Percentiles rank a stretch among this genome's conserved stretches.
phyloP scores from a whole-genome alignment of 2,113 vertebrate species.

The Ariopsis seemanni region DNA sequence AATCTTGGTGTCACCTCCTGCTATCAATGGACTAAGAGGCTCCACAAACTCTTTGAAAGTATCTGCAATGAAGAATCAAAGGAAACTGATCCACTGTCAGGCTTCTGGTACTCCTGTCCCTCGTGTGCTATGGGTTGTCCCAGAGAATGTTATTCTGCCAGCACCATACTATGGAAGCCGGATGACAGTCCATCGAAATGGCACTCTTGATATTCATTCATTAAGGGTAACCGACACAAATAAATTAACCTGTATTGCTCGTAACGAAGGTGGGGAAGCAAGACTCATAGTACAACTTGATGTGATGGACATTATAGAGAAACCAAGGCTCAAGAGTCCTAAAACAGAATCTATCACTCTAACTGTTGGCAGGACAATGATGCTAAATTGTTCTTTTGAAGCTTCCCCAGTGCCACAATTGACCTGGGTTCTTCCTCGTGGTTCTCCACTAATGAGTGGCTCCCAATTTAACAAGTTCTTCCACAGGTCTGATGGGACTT shows the following conservation, averaged over 20 bases:
- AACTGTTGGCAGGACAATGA: conserved; percentile 76
- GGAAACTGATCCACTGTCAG: conserved; percentile 77
- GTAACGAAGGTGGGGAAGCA: conserved; percentile 87
- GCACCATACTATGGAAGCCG: conserved; percentile 83
- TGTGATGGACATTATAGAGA: conserved; percentile 69
- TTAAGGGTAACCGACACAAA: conserved; percentile 75
- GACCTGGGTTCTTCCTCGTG: conserved; percentile 85
- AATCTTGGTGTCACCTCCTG: conserved; percentile 76
- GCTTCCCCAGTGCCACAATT: conserved; percentile 67
- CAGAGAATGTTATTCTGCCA: conserved; percentile 83
- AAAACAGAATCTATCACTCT: conserved; percentile 73
- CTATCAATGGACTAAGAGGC: conserved; percentile 75
- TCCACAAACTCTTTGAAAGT: conserved; percentile 67
- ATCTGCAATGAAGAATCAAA: conserved; percentile 68
- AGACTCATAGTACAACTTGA: conserved; percentile 77
- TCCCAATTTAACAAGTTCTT: conserved; percentile 72
- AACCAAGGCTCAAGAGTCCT: conserved; percentile 67
- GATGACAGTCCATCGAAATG: conserved; percentile 84
- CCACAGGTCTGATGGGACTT: conserved; percentile 77
- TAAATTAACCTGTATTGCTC: conserved; percentile 79
- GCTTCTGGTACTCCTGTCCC: conserved; percentile 80
- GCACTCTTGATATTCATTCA: conserved; percentile 81
- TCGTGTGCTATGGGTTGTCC: conserved; percentile 82
- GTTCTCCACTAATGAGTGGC: conserved; percentile 74
- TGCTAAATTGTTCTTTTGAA: conserved; percentile 81